Conservation (phyloP, 1,140 invertebrate species). For the Orchesella cincta region DNA sequence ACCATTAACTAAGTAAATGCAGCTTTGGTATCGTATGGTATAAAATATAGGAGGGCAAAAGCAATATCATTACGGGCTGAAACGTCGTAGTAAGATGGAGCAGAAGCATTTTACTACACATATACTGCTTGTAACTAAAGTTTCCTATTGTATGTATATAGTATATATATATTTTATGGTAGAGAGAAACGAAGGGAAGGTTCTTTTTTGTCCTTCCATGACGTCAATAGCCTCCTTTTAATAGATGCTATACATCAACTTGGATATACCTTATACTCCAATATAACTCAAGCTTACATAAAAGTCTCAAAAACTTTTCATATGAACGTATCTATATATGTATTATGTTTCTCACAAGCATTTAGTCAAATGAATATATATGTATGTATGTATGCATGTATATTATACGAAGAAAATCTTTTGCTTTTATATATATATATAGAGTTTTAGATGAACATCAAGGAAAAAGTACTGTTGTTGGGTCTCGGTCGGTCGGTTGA, state of each 20-base stretch:
- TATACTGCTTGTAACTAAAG: too few relatives aligned
- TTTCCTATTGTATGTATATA: background rate
- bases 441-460: background rate
- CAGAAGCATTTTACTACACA: too few relatives aligned
- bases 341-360: background rate
- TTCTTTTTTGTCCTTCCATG: constrained; percentile 41
- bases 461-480: constrained; percentile 14
- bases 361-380: background rate
- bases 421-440: background rate
- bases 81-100: too few relatives aligned
- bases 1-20: constrained; percentile 12
- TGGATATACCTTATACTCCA: background rate
- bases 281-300: too few relatives aligned
- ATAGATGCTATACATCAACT: background rate
- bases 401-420: too few relatives aligned
- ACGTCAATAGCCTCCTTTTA: constrained; percentile 40
- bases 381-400: background rate
- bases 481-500: constrained; percentile 8
- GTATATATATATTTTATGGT: background rate
- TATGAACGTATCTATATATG: background rate
- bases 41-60: constrained; percentile 6
- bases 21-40: background rate
- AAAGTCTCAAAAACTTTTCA: too few relatives aligned
- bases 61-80: background rate
- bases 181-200: constrained; percentile 32